Conservation (phyloP, 2,113 vertebrate genomes). For the Orthonyx spaldingii region DNA sequence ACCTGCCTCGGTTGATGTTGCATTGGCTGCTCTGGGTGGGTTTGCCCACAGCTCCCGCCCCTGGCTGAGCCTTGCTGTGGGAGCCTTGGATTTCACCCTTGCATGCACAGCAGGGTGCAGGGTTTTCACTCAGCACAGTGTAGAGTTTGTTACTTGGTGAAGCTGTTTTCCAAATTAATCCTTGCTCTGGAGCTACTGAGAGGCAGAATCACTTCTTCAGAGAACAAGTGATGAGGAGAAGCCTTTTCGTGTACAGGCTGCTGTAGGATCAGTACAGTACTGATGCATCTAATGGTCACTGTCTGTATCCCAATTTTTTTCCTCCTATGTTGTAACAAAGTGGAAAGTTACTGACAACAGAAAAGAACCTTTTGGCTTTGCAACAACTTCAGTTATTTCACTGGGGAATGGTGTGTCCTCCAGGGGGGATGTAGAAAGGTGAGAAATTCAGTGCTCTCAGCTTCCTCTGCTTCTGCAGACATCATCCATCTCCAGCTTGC, state of each 20-base stretch:
- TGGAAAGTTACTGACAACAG: neutral
- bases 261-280: neutral
- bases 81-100: neutral
- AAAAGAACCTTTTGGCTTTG: neutral
- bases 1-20: rapidly evolving
- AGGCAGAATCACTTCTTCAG: neutral
- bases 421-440: neutral
- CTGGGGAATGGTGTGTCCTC: neutral
- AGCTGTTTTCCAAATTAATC: neutral
- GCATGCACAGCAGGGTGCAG: rapidly evolving
- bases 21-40: rapidly evolving
- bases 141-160: neutral
- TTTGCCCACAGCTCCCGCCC: neutral
- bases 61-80: neutral
- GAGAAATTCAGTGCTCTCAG: neutral
- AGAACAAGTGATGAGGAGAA: neutral
- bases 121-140: rapidly evolving
- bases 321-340: neutral
- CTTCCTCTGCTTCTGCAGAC: rapidly evolving
- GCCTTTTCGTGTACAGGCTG: neutral
- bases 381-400: neutral
- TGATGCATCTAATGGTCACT: neutral
- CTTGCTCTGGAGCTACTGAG: neutral
- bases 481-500: neutral
- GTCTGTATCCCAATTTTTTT: neutral